Conservation (phyloP, 2,113 vertebrate genomes). For the Tragelaphus buxtoni region DNA sequence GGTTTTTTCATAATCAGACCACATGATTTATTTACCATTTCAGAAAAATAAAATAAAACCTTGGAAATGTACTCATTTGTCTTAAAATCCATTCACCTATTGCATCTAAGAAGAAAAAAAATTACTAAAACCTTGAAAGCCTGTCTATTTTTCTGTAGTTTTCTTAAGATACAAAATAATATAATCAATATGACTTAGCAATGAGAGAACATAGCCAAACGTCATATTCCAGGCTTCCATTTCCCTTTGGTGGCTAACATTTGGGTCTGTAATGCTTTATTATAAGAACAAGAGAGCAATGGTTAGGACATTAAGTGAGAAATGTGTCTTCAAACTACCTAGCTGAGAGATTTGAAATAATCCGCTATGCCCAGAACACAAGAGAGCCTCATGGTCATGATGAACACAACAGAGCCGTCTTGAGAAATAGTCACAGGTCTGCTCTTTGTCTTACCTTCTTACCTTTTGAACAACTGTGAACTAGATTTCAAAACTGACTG, state of each 20-base stretch:
- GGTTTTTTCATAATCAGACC: not conserved
- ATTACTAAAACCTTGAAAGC: not conserved
- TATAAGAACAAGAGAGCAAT: not conserved
- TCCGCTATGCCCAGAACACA: rapidly evolving
- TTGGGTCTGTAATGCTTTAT: not conserved
- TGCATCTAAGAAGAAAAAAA: not conserved
- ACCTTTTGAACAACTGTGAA: not conserved
- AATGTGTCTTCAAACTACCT: not conserved
- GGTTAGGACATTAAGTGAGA: not conserved
- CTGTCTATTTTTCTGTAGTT: not conserved
- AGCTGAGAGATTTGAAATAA: not conserved
- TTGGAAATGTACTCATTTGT: not conserved
- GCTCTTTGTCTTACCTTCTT: not conserved
- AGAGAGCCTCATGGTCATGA: not conserved
- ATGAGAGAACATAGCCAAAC: not conserved
- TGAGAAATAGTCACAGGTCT: not conserved
- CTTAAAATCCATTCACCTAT: not conserved
- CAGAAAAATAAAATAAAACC: not conserved
- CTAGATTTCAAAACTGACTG: not conserved
- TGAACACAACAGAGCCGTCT: not conserved
- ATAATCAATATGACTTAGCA: not conserved
- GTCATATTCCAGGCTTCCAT: not conserved
- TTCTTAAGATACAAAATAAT: not conserved
- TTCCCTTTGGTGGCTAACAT: not conserved
- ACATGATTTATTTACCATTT: not conserved